A percentile compares a stretch with the other conserved stretches of the same genome.
These are phyloP conservation scores for Origma solitaria DNA, from an alignment of 2,113 vertebrate species.

Conservation along the genomic window DNA sequence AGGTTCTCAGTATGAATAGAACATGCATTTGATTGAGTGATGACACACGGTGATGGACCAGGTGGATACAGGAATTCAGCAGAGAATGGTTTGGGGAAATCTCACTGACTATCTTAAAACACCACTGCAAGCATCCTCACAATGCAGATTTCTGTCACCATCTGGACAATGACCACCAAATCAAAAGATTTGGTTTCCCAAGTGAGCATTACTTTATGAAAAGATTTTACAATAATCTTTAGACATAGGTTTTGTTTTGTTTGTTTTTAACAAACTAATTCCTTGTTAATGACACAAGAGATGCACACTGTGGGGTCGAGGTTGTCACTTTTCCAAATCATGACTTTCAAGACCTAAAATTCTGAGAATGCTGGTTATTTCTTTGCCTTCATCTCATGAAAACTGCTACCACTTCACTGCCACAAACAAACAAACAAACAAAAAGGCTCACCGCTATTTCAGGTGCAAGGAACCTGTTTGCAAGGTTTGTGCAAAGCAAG, in stretches of 20 bases:
- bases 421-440: background rate
- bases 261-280: background rate
- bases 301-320: accelerated
- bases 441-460: background rate
- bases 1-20: background rate
- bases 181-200: background rate
- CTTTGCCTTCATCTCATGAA: background rate
- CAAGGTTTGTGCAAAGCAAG: background rate
- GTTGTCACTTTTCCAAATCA: background rate
- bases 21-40: background rate
- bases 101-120: background rate
- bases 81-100: background rate
- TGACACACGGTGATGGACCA: background rate
- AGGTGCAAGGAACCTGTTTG: background rate
- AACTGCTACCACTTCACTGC: background rate
- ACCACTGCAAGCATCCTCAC: background rate
- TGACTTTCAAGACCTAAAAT: background rate
- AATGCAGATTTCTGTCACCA: background rate
- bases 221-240: background rate
- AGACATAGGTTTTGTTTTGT: background rate
- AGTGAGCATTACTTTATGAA: background rate
- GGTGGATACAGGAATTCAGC: background rate
- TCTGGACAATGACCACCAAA: background rate
- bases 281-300: background rate
- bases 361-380: background rate